Evolutionary conservation across 1,140 invertebrate genomes (phyloP).

Genomic region (Choristoneura fumiferana): DNA sequence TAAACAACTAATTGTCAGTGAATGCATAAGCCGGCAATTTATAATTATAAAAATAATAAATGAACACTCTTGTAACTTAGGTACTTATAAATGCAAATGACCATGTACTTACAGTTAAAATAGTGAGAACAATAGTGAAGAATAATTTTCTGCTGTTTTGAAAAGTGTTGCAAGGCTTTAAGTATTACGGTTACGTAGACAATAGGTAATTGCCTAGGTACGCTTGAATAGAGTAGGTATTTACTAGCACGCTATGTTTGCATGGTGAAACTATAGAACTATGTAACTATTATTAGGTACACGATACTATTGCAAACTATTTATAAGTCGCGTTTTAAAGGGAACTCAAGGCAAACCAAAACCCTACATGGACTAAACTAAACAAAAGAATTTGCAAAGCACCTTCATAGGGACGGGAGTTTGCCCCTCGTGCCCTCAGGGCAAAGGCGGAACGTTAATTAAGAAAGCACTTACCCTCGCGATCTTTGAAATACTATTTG

Average conservation of each 20-base stretch:
- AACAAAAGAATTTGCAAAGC: too few relatives aligned
- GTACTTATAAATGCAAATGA: too few relatives aligned
- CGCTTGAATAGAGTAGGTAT: background rate
- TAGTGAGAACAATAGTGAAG: conserved; percentile 10
- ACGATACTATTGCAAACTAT: too few relatives aligned
- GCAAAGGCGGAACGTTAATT: too few relatives aligned
- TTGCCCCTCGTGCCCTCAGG: too few relatives aligned
- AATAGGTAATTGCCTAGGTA: background rate
- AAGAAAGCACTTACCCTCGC: background rate
- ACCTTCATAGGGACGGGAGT: too few relatives aligned
- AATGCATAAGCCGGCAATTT: conserved; percentile 37
- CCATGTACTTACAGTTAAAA: background rate
- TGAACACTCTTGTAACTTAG: background rate
- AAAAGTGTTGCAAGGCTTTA: background rate
- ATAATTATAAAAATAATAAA: conserved; percentile 24
- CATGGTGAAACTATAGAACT: background rate
- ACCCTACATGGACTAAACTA: too few relatives aligned
- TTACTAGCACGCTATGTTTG: conserved; percentile 1
- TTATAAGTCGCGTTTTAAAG: too few relatives aligned
- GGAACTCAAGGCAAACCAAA: too few relatives aligned
- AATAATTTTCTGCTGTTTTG: conserved; percentile 7
- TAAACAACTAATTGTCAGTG: conserved; percentile 12
- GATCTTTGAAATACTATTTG: conserved; percentile 10
- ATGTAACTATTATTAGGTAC: background rate
- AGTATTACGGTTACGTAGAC: background rate